phyloP scores from a whole-genome alignment of 1,140 invertebrate genomes.

The Cyrtorhinus lividipennis region DNA sequence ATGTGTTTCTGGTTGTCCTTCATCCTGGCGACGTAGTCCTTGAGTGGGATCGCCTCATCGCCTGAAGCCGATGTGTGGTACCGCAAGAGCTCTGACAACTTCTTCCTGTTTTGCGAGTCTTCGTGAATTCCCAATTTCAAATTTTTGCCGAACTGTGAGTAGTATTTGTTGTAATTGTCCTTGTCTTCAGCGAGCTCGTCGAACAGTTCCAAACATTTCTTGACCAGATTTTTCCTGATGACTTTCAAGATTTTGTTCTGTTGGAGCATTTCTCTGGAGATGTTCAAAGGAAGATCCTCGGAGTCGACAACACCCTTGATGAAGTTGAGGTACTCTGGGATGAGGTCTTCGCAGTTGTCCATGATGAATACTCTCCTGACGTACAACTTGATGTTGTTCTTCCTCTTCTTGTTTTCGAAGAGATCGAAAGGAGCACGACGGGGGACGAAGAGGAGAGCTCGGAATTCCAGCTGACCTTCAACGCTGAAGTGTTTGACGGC shows the following conservation, averaged over 20 bases:
- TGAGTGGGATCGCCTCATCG: slow-evolving; percentile 81
- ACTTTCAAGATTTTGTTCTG: slow-evolving; percentile 98
- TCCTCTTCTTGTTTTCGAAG: slow-evolving; percentile 95
- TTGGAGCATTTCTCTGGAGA: slow-evolving; percentile 97
- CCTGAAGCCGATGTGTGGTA: slow-evolving; percentile 89
- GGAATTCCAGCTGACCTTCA: slow-evolving; percentile 95
- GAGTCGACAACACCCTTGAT: slow-evolving; percentile 95
- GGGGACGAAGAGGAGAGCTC: slow-evolving; percentile 87
- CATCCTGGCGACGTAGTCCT: slow-evolving; percentile 95
- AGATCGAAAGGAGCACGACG: slow-evolving; percentile 92
- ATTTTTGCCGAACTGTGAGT: slow-evolving; percentile 97
- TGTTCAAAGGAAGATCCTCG: slow-evolving; percentile 94
- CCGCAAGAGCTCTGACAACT: slow-evolving; percentile 79
- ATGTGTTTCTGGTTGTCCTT: slow-evolving; percentile 97
- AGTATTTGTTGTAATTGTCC: slow-evolving; percentile 97
- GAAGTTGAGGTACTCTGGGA: slow-evolving; percentile 96
- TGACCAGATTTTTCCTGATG: slow-evolving; percentile 95
- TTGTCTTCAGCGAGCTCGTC: slow-evolving; percentile 92
- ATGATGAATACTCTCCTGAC: slow-evolving; percentile 96
- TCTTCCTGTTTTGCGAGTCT: slow-evolving; percentile 86
- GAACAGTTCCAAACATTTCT: slow-evolving; percentile 94
- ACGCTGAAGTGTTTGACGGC: slow-evolving; percentile 98
- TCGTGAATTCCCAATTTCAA: slow-evolving; percentile 96
- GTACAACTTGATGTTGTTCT: slow-evolving; percentile 97
- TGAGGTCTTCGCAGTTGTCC: slow-evolving; percentile 98